These are phyloP conservation scores for Pardosa pseudoannulata DNA, from an alignment of 2,888 invertebrate genomes.

Conservation along the genomic window DNA sequence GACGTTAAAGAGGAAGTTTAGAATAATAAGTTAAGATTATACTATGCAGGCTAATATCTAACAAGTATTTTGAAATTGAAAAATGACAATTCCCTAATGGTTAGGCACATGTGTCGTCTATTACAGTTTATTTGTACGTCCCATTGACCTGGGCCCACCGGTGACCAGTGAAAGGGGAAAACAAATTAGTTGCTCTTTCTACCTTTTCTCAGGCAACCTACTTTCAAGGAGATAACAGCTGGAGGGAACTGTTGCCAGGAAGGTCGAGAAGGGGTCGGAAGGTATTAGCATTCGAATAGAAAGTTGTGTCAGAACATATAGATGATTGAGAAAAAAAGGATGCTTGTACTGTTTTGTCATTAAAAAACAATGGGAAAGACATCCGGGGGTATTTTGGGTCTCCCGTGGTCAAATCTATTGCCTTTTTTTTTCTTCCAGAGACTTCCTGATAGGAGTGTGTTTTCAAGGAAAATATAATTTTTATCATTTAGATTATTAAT, in stretches of 20 bases:
- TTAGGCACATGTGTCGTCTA: not conserved
- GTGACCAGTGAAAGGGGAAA: constrained; percentile 3
- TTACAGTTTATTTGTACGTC: constrained; percentile 28
- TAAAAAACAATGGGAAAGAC: not conserved
- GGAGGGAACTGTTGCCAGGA: constrained; percentile 22
- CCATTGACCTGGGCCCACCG: constrained; percentile 30
- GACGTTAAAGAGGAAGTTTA: too few relatives aligned
- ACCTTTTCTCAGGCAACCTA: constrained; percentile 30
- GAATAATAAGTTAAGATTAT: too few relatives aligned
- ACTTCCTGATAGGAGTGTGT: too few relatives aligned
- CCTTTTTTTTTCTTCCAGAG: too few relatives aligned
- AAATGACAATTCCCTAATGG: not conserved
- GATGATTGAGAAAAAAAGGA: not conserved
- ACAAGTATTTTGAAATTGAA: too few relatives aligned
- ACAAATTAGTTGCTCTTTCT: constrained; percentile 18
- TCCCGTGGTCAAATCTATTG: not conserved
- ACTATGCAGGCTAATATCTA: too few relatives aligned
- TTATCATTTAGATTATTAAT: too few relatives aligned
- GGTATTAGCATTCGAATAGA: constrained; percentile 23
- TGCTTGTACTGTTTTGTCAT: not conserved
- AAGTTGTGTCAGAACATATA: not conserved
- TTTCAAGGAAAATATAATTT: too few relatives aligned
- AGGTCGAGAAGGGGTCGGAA: constrained; percentile 27
- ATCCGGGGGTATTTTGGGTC: not conserved
- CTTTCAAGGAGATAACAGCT: constrained; percentile 22